Base-by-base conservation (phyloP, 2,888 invertebrate genomes). In the Leptopilina syphax region DNA sequence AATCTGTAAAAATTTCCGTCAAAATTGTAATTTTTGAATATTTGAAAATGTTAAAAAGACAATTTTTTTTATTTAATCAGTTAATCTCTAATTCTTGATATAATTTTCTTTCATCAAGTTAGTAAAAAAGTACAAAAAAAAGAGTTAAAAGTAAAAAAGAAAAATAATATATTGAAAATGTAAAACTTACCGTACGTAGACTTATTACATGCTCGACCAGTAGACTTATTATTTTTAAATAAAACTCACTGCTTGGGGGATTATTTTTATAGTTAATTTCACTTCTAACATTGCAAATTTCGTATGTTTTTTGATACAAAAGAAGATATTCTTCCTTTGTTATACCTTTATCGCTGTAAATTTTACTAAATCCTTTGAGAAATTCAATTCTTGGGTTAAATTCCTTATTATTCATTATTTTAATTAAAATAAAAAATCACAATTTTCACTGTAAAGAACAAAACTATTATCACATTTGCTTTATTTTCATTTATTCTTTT, bases 301-400 rank as follows among this genome's bases (percentile, higher is more conserved):
- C 97, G 92, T 99, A 99, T 79, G 99, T 99, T 92, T 98, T 98
- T 87, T 98, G 98, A 92, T 98, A 98, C 73, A 98, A 93, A 89
- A 96, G 95, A 95, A 99, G 99, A 92, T 99, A 99, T 91, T 98
- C 95, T 79, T 94, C 94, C 90, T 96, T 96, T 66, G 96, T 95
- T 95, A 99, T 96, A 80, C 95, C 95, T 90, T 97, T 96, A 85
- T 97, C 94, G 87, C 96, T 96, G 93, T 98, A 99, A 54, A 99
- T 98, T 92, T 98, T 97, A 89, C 97, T 96, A 85, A 99, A 98
- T 57, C 99, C 99, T 88, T 96, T 95, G 87, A 96, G 95, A 80
- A 99, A 93, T 92, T 98, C 98, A 87, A 24, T 9, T 27, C 6
- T 60, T 5, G n/a, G 9, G 3, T 24, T 24, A 63, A 9, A 24